Percentiles rank a stretch among this genome's conserved stretches.
phyloP scores from a whole-genome alignment of 2,797 vertebrate species.

The Phrynocephalus guinanensis region DNA sequence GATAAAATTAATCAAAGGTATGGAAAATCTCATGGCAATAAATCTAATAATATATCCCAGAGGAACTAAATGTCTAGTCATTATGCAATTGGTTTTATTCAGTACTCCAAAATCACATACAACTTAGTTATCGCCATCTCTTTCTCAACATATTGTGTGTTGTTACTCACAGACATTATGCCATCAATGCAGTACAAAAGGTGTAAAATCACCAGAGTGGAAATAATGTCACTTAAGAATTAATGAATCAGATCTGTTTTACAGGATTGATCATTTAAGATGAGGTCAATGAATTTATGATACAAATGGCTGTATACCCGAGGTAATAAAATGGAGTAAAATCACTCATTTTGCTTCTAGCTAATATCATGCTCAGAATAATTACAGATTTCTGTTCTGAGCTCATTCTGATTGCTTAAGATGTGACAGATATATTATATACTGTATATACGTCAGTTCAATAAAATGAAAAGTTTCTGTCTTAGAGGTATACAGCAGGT shows the following conservation, averaged over 20 bases:
- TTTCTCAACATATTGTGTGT: background rate
- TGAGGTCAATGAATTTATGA: conserved; percentile 82
- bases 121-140: conserved; percentile 6
- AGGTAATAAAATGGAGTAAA: conserved; percentile 74
- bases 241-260: conserved; percentile 79
- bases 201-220: conserved; percentile 69
- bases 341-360: conserved; percentile 74
- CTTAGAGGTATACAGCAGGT: conserved; percentile 54
- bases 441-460: conserved; percentile 59
- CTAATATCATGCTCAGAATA: conserved; percentile 73
- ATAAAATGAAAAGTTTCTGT: conserved; percentile 75
- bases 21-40: conserved; percentile 54
- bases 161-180: background rate
- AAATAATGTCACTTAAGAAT: conserved; percentile 78
- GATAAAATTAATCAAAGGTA: conserved; percentile 64
- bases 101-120: conserved; percentile 17
- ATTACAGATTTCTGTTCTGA: conserved; percentile 77
- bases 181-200: conserved; percentile 63
- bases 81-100: conserved; percentile 55
- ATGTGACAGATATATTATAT: conserved; percentile 63
- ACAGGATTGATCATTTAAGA: conserved; percentile 76
- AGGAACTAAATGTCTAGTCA: conserved; percentile 51
- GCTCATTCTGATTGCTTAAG: conserved; percentile 76
- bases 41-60: conserved; percentile 49
- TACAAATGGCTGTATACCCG: conserved; percentile 76